Percentiles rank a stretch among this genome's conserved stretches.
Conservation (phyloP, 1,140 invertebrate species). For the Venturia canescens region DNA sequence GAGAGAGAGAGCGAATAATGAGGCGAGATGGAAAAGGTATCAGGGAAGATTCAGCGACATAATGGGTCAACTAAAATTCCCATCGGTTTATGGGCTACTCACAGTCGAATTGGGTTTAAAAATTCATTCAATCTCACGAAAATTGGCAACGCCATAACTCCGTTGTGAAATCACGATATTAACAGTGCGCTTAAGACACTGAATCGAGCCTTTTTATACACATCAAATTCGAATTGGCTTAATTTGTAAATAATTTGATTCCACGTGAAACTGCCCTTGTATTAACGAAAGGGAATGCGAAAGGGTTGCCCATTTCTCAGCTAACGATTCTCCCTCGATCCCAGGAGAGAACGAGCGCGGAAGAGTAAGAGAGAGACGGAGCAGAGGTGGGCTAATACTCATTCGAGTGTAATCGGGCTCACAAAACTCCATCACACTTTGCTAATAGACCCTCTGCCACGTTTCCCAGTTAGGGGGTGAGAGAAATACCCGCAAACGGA, state of each 20-base stretch:
- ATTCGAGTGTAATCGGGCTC: constrained; percentile 78
- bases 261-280: background rate
- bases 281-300: constrained; percentile 59
- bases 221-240: background rate
- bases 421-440: constrained; percentile 78
- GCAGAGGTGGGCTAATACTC: constrained; percentile 72
- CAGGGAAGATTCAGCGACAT: background rate
- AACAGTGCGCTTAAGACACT: background rate
- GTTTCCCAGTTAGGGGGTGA: constrained; percentile 49
- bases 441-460: constrained; percentile 73
- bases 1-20: background rate
- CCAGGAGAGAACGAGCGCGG: constrained; percentile 49
- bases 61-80: background rate
- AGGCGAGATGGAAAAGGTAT: constrained; percentile 30
- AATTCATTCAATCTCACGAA: background rate
- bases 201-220: background rate
- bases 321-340: constrained; percentile 52
- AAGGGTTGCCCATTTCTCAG: constrained; percentile 52
- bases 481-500: constrained; percentile 61
- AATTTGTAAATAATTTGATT: background rate
- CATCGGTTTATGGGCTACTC: background rate
- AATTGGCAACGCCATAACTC: background rate
- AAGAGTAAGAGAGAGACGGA: constrained; percentile 49
- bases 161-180: background rate
- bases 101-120: background rate